These are phyloP conservation scores for Umimayanthus kanabou DNA, from an alignment of 92 coral and sea anemone genomes.

Conservation along the genomic window DNA sequence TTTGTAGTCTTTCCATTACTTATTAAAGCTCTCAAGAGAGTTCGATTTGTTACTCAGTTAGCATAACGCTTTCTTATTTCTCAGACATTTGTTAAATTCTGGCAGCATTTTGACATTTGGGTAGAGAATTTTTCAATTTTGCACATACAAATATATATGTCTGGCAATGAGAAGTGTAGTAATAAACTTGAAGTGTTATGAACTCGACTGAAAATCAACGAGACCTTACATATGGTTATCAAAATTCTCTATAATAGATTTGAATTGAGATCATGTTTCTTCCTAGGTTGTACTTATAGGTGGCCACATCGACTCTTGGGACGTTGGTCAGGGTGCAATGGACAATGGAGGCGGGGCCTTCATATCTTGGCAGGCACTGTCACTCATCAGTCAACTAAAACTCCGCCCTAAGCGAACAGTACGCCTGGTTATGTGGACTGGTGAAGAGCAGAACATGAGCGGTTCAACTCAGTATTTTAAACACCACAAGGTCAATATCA, in stretches of 20 bases:
- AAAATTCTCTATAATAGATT: neutral
- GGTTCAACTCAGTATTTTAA: constrained; percentile 84
- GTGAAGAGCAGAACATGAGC: constrained; percentile 81
- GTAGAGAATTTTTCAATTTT: too few relatives aligned
- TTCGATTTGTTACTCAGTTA: too few relatives aligned
- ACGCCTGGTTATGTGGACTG: constrained; percentile 95
- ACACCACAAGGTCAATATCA: constrained; percentile 73
- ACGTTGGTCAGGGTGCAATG: constrained; percentile 99
- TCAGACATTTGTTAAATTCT: too few relatives aligned
- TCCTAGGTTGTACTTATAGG: constrained; percentile 87
- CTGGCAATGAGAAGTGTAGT: too few relatives aligned
- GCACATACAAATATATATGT: too few relatives aligned
- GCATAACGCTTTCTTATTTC: too few relatives aligned
- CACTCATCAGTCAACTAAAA: constrained; percentile 77
- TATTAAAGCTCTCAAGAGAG: too few relatives aligned
- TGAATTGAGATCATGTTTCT: neutral
- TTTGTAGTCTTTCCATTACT: too few relatives aligned
- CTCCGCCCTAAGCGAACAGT: constrained; percentile 93
- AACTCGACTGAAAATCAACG: neutral
- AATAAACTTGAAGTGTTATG: too few relatives aligned
- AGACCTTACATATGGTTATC: neutral
- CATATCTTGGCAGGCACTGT: constrained; percentile 94
- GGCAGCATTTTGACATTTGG: too few relatives aligned
- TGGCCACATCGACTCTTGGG: constrained; percentile 98
- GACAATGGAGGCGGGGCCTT: constrained; percentile 99